These are phyloP conservation scores for Dinomys branickii DNA, from an alignment of 2,113 vertebrate genomes.

Conservation along the genomic window DNA sequence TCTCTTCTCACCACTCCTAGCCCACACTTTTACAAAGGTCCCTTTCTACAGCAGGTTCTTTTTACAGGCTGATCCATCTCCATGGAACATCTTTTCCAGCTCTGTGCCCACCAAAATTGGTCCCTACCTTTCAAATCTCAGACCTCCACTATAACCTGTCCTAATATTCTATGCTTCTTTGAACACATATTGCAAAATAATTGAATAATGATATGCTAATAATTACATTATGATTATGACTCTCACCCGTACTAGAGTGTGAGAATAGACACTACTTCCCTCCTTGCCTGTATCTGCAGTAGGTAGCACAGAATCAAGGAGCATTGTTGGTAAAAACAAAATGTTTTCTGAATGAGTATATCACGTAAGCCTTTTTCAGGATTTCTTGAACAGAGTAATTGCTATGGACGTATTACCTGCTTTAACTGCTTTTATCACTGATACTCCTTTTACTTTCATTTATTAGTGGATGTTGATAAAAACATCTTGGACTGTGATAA, in stretches of 20 bases:
- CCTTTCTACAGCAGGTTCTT: background rate
- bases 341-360: background rate
- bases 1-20: background rate
- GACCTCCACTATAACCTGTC: background rate
- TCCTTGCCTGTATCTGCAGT: background rate
- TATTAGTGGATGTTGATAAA: background rate
- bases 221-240: background rate
- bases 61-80: background rate
- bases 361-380: background rate
- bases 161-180: background rate
- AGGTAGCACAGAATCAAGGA: background rate
- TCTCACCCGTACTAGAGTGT: background rate
- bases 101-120: background rate
- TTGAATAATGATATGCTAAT: background rate
- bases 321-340: background rate
- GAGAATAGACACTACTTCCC: background rate
- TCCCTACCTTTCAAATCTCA: background rate
- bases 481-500: background rate
- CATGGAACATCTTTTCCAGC: background rate
- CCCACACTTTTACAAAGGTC: background rate
- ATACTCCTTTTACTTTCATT: background rate
- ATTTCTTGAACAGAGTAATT: background rate
- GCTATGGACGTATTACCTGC: background rate
- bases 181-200: background rate
- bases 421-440: background rate